Evolutionary conservation across 30 jellyfish, hydroid and myxozoan species (phyloP).

Genomic region (Turritopsis rubra): DNA sequence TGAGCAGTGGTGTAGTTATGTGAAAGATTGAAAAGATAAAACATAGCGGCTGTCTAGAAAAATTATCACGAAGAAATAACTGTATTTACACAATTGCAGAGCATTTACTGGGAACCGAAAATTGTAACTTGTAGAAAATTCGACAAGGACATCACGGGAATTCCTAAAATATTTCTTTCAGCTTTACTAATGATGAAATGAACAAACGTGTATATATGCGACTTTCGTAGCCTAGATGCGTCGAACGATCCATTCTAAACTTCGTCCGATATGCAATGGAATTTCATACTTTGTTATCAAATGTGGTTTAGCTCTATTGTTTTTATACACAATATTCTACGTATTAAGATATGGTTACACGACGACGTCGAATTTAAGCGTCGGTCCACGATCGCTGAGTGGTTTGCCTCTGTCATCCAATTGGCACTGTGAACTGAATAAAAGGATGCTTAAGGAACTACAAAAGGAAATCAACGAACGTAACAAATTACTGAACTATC

Average conservation of each 20-base stretch:
- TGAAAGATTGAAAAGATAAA: too few relatives aligned
- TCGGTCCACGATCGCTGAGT: background rate
- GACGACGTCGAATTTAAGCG: background rate
- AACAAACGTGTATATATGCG: too few relatives aligned
- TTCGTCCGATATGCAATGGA: conserved; percentile 3
- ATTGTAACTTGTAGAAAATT: too few relatives aligned
- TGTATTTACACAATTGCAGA: too few relatives aligned
- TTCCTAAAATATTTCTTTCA: too few relatives aligned
- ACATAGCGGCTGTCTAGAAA: too few relatives aligned
- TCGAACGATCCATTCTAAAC: background rate
- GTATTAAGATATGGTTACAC: background rate
- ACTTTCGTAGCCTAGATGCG: background rate
- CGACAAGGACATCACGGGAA: too few relatives aligned
- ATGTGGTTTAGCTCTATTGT: background rate
- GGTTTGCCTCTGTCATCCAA: conserved; percentile 19
- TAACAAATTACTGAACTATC: conserved; percentile 67
- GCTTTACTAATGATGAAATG: too few relatives aligned
- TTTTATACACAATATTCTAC: background rate
- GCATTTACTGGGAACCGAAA: too few relatives aligned
- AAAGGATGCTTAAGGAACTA: conserved; percentile 47
- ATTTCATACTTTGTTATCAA: background rate
- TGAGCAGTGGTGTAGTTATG: too few relatives aligned
- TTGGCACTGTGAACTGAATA: conserved; percentile 83
- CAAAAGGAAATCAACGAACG: conserved; percentile 55
- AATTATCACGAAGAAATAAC: too few relatives aligned